These are phyloP conservation scores for Acropora tenuis DNA, from an alignment of 64 coral and sea anemone genomes.

Conservation along the genomic window DNA sequence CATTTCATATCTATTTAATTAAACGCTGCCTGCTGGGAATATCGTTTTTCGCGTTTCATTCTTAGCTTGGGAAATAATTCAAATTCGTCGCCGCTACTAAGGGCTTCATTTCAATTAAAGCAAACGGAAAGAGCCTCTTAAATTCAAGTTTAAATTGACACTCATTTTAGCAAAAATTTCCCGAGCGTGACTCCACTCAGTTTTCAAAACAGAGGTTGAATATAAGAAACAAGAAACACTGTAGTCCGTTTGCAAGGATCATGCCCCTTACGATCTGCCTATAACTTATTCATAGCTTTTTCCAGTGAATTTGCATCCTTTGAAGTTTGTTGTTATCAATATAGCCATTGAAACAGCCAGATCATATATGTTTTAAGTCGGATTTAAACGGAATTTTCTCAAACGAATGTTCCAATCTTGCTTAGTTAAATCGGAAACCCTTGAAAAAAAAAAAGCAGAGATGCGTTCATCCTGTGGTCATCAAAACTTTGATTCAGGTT, in stretches of 20 bases:
- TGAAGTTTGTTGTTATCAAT: background rate
- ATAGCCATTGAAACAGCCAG: background rate
- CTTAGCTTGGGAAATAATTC: background rate
- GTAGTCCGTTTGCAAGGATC: background rate
- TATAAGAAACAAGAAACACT: background rate
- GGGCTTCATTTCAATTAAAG: background rate
- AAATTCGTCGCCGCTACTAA: background rate
- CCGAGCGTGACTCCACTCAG: background rate
- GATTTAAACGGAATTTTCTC: background rate
- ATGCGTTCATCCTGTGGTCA: too few species aligned
- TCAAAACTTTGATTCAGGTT: background rate
- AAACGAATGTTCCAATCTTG: background rate
- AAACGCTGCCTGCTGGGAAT: background rate
- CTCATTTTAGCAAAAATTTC: too few species aligned
- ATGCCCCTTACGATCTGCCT: background rate
- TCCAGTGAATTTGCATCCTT: background rate
- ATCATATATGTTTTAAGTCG: background rate
- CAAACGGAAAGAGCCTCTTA: background rate
- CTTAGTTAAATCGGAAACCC: too few species aligned
- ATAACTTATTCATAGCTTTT: slow-evolving; percentile 32
- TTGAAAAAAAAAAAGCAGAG: too few species aligned
- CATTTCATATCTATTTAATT: slow-evolving; percentile 3
- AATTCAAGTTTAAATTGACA: background rate
- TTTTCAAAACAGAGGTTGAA: background rate
- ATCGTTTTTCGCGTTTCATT: background rate